These are phyloP conservation scores for Seriola quinqueradiata DNA, from an alignment of 2,113 vertebrate genomes.

Conservation along the genomic window DNA sequence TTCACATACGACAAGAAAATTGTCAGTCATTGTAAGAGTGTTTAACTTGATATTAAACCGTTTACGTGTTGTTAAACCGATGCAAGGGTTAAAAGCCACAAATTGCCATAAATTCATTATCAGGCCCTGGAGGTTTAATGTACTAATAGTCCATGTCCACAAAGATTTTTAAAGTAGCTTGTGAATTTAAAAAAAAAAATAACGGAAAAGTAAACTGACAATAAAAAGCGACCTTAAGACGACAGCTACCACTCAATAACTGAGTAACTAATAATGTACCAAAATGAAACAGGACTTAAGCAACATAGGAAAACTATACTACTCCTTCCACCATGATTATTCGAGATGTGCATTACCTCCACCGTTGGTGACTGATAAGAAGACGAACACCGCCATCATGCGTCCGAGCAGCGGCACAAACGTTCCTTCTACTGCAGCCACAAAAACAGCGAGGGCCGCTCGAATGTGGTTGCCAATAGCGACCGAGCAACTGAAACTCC, in stretches of 20 bases:
- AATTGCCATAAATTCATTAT: background rate
- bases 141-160: background rate
- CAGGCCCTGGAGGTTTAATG: background rate
- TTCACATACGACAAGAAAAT: background rate
- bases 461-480: conserved; percentile 34
- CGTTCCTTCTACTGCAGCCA: accelerated
- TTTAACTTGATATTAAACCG: background rate
- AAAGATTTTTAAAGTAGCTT: background rate
- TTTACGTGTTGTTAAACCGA: background rate
- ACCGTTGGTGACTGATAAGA: background rate
- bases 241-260: background rate
- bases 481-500: conserved; percentile 49
- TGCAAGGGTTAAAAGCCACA: background rate
- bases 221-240: background rate
- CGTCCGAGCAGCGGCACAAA: background rate
- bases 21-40: background rate
- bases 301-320: background rate
- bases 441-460: background rate
- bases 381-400: conserved; percentile 53
- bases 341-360: too few species aligned
- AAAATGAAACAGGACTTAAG: background rate
- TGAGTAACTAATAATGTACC: background rate
- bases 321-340: background rate
- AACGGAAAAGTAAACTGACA: background rate
- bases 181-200: too few species aligned